Base-by-base conservation (phyloP, 1,140 invertebrate genomes). In the Lycorma delicatula region DNA sequence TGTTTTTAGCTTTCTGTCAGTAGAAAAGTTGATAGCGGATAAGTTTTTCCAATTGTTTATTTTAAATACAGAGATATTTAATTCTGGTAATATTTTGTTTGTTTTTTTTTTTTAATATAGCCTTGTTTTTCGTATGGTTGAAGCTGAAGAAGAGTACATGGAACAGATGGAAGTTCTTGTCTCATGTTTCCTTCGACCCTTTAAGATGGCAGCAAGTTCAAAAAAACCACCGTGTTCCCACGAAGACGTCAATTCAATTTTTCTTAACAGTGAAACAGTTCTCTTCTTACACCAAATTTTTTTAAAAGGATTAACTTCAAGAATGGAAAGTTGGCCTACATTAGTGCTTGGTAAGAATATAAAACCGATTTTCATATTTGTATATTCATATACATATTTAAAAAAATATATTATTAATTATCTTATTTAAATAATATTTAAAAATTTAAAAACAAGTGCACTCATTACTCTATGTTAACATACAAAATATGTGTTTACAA, bases 221-320 rank as follows among this genome's bases (percentile, higher is more conserved):
- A 94, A 94, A 72, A 93, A 91, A 70, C 92, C 93, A 4, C 91
- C 91, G 0, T 93, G 92, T 68, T 86, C 86, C 1, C 93, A 97
- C 69, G 93, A 96, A 71, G 93, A 97, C 67, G 89, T 96, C 51
- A 95, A 93, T 72, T 95, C 91, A 28, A 95, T 96, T 64, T 97
- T 95, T 74, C 75, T 97, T 27, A 97, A 97, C 74, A 90, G 88
- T 67, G 93, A 97, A 74, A 95, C 92, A 0, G 83, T 97, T 44
- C 76, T 97, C 62, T 97, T 97, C 73, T 79, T 96, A 1, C 92
- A 97, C 76, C 92, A 96, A 73, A 95, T 96, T 60, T 96, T 95
- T 72, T 78, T 94, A 61, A 95, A 96, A 73, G 93, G 92, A n/a
- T 77, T 95, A 2, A 90, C 87, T 3, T 90, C 91, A 3, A 78